phyloP scores from a whole-genome alignment of 1,140 invertebrate species.

The Linepithema humile region DNA sequence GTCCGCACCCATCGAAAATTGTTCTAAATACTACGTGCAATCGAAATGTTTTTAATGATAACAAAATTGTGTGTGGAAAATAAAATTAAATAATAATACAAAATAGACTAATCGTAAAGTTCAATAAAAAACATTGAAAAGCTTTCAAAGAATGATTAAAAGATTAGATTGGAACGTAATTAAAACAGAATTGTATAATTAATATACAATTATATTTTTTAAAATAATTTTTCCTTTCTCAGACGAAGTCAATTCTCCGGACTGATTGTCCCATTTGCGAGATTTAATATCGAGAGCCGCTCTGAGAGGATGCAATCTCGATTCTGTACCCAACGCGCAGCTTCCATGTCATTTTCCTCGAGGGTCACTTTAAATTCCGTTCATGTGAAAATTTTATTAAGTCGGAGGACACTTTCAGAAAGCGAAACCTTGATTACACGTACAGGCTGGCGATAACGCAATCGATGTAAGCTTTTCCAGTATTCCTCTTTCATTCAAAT shows the following conservation, averaged over 20 bases:
- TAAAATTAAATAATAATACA: not conserved
- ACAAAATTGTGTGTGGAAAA: not conserved
- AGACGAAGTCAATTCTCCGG: not conserved
- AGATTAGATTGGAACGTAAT: not conserved
- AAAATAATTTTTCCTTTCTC: not conserved
- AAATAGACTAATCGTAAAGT: not conserved
- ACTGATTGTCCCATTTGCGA: conserved; percentile 17
- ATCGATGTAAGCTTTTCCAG: conserved; percentile 46
- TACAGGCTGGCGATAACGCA: conserved; percentile 25
- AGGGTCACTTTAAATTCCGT: conserved; percentile 44
- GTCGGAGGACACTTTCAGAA: conserved; percentile 36
- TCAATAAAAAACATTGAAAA: not conserved
- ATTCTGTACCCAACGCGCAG: conserved; percentile 2
- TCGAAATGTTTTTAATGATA: not conserved
- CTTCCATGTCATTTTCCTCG: conserved; percentile 36
- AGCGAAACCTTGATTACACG: conserved; percentile 51
- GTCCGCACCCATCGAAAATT: not conserved
- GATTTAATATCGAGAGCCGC: conserved; percentile 41
- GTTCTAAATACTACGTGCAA: not conserved
- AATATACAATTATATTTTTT: conserved; percentile 24
- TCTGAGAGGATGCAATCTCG: conserved; percentile 32
- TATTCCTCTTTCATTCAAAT: conserved; percentile 29
- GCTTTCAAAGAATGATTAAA: not conserved
- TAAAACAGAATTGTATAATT: not conserved
- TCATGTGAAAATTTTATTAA: conserved; percentile 51